Base-by-base conservation (phyloP, 2,113 vertebrate genomes). In the Equus przewalskii region DNA sequence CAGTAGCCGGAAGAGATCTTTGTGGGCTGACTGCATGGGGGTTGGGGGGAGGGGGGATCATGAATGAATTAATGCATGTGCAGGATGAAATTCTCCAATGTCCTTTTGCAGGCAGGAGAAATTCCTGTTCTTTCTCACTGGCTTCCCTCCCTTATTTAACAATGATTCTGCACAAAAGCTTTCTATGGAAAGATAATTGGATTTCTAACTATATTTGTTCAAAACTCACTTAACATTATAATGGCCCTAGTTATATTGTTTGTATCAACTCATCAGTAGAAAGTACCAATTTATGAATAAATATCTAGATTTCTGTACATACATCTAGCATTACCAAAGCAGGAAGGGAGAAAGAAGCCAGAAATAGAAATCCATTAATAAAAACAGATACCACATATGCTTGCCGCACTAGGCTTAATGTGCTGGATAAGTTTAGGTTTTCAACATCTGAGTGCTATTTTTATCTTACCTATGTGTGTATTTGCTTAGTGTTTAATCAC, bases 121-220 rank as follows among this genome's bases (percentile, higher is more conserved):
- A 86, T 91, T 83, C 73, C 84, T 80, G 58, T 96, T 88, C 91
- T 97, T 82, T 95, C 91, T 60, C 72, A 64, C 75, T 87, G 62
- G 67, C 58, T 88, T 95, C 44, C 78, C 94, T 93, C 81, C 72
- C 95, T 96, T 92, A 88, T 91, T 97, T 97, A 97, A 97, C 95
- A 96, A 97, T 95, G 94, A 65, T 88, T 96, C 44, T 62, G 92
- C 16, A 84, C 92, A 95, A 96, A 90, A 36, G 56, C 65, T 75
- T 96, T 93, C 95, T 79, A 78, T 83, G 85, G 73, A 91, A 98
- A 97, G 82, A 97, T 97, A 97, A 98, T 97, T 97, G 96, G 83
- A 92, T 98, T 97, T 96, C 80, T 93, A 96, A 96, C 83, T 96
- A 94, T 96, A 91, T 98, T 97, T 98, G 97, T 97, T 95, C 88